Base-by-base conservation (phyloP, 2,797 vertebrate species). In the Mormyrops boulengeri region DNA sequence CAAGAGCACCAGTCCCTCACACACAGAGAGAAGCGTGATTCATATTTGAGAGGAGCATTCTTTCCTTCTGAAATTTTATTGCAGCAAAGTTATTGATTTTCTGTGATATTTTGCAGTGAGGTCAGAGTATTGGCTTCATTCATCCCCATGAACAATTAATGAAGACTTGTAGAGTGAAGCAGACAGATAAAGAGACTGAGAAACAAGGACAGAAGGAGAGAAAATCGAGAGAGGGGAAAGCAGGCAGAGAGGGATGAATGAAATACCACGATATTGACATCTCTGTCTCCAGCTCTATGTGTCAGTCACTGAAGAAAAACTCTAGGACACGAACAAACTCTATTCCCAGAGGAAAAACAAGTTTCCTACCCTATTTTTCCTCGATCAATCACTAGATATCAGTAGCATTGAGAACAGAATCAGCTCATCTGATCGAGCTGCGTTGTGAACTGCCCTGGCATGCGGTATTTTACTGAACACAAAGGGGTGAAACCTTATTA, bases 111-210 rank as follows among this genome's bases (percentile, higher is more conserved):
- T 93, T 94, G 89, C 90, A 91, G 91, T 89, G 0, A 91, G 90
- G 90, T 92, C 93, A 93, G 89, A 92, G 92, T 92, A 95, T 95
- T 95, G 94, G 93, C 93, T 94, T 94, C 92, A 95, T 93, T 95
- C 95, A 93, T 95, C 92, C 93, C 91, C 92, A 95, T 95, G 93
- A 95, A 95, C 92, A 93, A 95, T 96, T 95, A 95, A 96, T 95
- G 94, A 95, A 91, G 92, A 95, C 91, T 91, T 90, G 89, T 91
- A 91, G 92, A 91, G 60, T 66, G 50, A 41, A 49, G 52, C 44
- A 47, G 57, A 88, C 34, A 44, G 87, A 88, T 19, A 55, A 9
- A 89, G 89, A 73, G 62, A 38, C 44, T 85, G 82, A 49, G 82
- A 52, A 85, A 85, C 82, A 87, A 53, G 38, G 57, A 77, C 82